Evolutionary conservation across 2,888 invertebrate species (phyloP).

Genomic region (Plebejus anna): DNA sequence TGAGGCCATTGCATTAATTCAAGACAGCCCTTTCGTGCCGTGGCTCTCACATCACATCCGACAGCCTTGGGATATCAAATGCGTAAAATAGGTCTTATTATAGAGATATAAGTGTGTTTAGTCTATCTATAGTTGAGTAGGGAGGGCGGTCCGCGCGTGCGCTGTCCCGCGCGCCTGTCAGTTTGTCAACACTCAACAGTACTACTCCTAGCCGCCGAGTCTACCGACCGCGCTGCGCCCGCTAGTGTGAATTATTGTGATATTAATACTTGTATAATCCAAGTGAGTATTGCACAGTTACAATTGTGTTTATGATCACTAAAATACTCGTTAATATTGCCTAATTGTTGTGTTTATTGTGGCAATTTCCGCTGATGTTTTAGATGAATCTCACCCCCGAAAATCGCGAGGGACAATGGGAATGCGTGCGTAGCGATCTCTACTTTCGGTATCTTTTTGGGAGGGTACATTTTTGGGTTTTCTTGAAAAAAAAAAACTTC

Average conservation of each 20-base stretch:
- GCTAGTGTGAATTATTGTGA: conserved; percentile 26
- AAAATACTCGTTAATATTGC: not conserved
- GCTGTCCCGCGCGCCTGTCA: conserved; percentile 20
- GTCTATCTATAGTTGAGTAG: not conserved
- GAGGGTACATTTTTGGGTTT: not conserved
- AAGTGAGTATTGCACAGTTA: conserved; percentile 19
- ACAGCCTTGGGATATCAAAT: not conserved
- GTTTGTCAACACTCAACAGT: conserved; percentile 31
- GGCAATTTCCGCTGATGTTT: not conserved
- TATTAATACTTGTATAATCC: not conserved
- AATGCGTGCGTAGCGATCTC: conserved; percentile 7
- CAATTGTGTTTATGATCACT: not conserved
- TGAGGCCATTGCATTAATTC: not conserved
- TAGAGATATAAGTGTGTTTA: not conserved
- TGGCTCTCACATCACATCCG: not conserved
- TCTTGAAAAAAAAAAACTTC: not conserved
- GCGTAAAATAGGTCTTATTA: conserved; percentile 15
- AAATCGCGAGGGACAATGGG: conserved; percentile 15
- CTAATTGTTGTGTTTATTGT: not conserved
- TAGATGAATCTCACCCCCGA: conserved; percentile 13
- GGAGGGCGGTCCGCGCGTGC: conserved; percentile 30
- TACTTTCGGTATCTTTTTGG: not conserved
- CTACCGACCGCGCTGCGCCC: conserved; percentile 12
- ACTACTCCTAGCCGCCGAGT: not conserved
- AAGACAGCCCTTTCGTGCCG: not conserved